These are phyloP conservation scores for Umimayanthus chanpuru DNA, from an alignment of 92 coral and sea anemone species.

Conservation along the genomic window DNA sequence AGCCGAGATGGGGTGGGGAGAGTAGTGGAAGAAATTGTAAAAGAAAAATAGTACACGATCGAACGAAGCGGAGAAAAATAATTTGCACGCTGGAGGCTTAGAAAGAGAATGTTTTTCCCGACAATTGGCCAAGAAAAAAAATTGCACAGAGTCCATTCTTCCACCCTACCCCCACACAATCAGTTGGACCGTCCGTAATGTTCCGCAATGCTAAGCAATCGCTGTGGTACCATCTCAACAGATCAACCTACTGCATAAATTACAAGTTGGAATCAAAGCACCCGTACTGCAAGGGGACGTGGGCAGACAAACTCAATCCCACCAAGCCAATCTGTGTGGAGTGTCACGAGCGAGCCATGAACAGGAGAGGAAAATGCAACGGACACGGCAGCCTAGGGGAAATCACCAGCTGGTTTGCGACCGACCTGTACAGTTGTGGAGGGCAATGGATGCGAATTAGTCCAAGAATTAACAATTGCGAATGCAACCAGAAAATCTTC, in stretches of 20 bases:
- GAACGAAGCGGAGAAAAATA: no score
- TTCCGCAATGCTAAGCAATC: no score
- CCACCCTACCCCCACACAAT: no score
- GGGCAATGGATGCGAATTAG: conserved; percentile 96
- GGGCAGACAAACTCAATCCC: conserved; percentile 89
- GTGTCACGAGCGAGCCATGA: conserved; percentile 87
- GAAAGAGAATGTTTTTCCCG: no score
- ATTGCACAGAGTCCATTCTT: no score
- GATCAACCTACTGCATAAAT: conserved; percentile 86
- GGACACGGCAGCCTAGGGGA: conserved; percentile 91
- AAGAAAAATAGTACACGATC: no score
- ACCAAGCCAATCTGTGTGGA: conserved; percentile 93
- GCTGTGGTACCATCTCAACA: conserved; percentile 20
- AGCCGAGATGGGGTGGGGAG: no score
- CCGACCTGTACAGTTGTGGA: conserved; percentile 84
- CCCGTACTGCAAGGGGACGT: conserved; percentile 93
- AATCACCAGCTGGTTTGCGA: conserved; percentile 91
- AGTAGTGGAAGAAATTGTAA: no score
- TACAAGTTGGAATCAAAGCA: conserved; percentile 90
- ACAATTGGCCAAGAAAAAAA: no score
- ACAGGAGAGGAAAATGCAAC: conserved; percentile 84
- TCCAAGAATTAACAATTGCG: conserved; percentile 74
- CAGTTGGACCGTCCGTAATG: not conserved
- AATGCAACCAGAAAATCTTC: conserved; percentile 75
- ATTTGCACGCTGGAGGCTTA: no score